Percentiles rank a stretch among this genome's conserved stretches.
phyloP scores from a whole-genome alignment of 2,113 vertebrate species.

The Zosterops lateralis region DNA sequence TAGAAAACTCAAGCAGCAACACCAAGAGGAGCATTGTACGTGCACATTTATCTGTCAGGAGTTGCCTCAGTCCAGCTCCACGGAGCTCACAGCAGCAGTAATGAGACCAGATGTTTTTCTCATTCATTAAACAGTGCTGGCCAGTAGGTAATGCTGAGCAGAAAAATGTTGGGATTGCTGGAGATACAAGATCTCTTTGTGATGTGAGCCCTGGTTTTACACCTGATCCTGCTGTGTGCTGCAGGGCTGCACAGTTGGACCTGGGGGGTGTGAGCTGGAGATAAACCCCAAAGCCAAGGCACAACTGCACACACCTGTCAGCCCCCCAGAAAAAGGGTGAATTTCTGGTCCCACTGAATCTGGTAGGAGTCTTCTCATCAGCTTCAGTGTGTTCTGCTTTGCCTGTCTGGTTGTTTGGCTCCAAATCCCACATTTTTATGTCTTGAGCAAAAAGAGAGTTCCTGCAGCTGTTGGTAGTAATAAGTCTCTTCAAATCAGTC shows the following conservation, averaged over 20 bases:
- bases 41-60: not conserved
- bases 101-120: not conserved
- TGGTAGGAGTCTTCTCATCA: not conserved
- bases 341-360: not conserved
- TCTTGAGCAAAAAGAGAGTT: conserved; percentile 2
- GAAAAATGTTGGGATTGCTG: not conserved
- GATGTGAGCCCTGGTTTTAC: not conserved
- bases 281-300: not conserved
- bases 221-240: not conserved
- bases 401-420: not conserved
- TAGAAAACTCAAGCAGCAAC: not conserved
- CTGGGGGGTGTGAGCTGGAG: not conserved
- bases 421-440: conserved; percentile 18
- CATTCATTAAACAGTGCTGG: not conserved
- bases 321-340: not conserved
- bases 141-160: not conserved
- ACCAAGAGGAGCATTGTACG: not conserved
- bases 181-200: not conserved
- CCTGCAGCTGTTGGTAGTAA: not conserved
- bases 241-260: not conserved
- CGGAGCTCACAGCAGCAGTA: rapidly evolving
- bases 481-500: conserved; percentile 19
- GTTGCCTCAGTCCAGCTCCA: not conserved
- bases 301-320: not conserved
- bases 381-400: not conserved